Conservation (phyloP, 2,113 vertebrate species). For the Gymnorhina tibicen region DNA sequence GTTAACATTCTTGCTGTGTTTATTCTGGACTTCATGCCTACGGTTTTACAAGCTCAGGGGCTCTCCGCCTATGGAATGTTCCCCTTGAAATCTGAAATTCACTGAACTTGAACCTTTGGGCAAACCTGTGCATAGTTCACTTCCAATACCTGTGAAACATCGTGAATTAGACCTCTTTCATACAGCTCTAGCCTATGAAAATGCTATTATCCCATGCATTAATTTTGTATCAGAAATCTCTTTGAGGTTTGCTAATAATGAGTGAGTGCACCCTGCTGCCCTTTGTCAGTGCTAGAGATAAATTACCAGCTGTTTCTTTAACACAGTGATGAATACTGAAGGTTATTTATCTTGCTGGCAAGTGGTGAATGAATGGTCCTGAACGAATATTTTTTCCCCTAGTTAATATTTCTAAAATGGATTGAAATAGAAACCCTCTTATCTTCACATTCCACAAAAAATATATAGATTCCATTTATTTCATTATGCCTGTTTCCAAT, state of each 20-base stretch:
- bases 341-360: background rate
- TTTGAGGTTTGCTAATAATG: background rate
- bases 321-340: background rate
- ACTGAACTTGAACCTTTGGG: background rate
- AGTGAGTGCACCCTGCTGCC: background rate
- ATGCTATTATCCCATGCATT: background rate
- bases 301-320: background rate
- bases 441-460: background rate
- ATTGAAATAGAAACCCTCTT: background rate
- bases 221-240: background rate
- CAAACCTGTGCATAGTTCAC: background rate
- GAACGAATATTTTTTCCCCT: background rate
- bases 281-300: background rate
- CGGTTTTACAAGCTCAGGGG: constrained; percentile 17
- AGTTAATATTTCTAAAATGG: background rate
- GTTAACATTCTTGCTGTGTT: constrained; percentile 32
- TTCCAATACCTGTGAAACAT: background rate
- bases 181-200: background rate
- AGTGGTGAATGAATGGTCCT: background rate
- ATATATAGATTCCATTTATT: background rate
- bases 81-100: constrained; percentile 14
- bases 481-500: background rate
- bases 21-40: constrained; percentile 28
- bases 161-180: background rate
- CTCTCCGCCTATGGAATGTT: background rate